A percentile compares a stretch with the other conserved stretches of the same genome.
These are phyloP conservation scores for Ailurus styani DNA, from an alignment of 2,113 vertebrate species.

Conservation along the genomic window DNA sequence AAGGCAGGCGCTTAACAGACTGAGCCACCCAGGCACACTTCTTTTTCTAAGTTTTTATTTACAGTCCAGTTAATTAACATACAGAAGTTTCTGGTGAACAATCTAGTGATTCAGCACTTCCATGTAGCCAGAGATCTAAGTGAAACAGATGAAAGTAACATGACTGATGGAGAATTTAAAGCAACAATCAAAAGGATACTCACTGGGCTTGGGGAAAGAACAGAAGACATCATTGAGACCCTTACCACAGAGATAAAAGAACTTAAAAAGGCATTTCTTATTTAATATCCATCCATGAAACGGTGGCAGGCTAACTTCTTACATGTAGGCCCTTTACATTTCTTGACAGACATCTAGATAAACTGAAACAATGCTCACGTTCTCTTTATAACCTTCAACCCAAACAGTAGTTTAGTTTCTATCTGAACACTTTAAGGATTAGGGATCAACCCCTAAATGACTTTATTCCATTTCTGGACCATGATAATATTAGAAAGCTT, in stretches of 20 bases:
- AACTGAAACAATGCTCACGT: neutral
- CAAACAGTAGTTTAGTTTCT: neutral
- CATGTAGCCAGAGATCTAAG: neutral
- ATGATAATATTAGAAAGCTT: neutral
- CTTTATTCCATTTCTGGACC: neutral
- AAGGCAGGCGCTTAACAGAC: neutral
- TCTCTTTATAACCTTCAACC: neutral
- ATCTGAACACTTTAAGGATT: neutral
- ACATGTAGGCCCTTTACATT: neutral
- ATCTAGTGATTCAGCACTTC: neutral
- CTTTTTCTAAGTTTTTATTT: neutral
- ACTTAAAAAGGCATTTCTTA: neutral
- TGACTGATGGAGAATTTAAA: neutral
- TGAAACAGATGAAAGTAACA: neutral
- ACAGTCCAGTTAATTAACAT: neutral
- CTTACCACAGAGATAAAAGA: neutral
- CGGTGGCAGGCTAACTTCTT: neutral
- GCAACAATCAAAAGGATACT: neutral
- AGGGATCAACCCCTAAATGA: neutral
- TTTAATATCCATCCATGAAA: neutral
- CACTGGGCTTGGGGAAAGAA: neutral
- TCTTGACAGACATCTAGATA: neutral
- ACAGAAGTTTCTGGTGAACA: neutral
- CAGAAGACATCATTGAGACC: neutral
- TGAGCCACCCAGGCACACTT: neutral